Percentiles rank a stretch among this genome's conserved stretches.
phyloP scores from a whole-genome alignment of 2,113 vertebrate species.

The Elachura formosa region DNA sequence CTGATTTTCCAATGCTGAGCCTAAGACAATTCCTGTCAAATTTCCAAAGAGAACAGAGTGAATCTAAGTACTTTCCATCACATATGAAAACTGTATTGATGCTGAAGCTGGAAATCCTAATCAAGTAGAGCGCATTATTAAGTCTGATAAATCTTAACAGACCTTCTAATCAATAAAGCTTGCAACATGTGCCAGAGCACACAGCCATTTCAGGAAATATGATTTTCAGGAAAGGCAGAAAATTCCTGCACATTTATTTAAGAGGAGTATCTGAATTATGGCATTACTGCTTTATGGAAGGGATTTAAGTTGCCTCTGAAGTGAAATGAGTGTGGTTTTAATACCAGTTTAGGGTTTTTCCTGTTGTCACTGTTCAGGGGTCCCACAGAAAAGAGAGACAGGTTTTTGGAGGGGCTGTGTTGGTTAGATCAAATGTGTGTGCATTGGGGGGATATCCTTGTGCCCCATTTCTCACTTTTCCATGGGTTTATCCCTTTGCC shows the following conservation, averaged over 20 bases:
- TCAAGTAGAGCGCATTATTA: constrained; percentile 31
- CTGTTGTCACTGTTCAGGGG: background rate
- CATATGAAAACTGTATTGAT: background rate
- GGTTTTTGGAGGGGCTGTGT: background rate
- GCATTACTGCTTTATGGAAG: background rate
- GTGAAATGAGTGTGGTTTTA: background rate
- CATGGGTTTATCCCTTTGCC: background rate
- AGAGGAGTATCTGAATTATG: background rate
- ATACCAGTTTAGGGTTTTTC: background rate
- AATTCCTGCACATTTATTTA: background rate
- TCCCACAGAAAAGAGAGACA: background rate
- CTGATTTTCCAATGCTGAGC: background rate
- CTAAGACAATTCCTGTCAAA: background rate
- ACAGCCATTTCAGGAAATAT: background rate
- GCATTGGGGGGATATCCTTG: fast-evolving
- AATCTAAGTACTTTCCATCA: background rate
- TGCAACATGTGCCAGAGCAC: background rate
- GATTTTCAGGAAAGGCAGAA: constrained; percentile 16
- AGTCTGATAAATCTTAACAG: constrained; percentile 38
- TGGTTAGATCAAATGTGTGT: background rate
- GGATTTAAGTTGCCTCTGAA: background rate
- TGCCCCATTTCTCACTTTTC: background rate
- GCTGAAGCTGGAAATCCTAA: constrained; percentile 21
- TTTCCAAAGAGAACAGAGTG: background rate
- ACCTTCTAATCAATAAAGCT: constrained; percentile 1